phyloP scores from a whole-genome alignment of 2,888 invertebrate genomes.

The Hypercompe scribonia region DNA sequence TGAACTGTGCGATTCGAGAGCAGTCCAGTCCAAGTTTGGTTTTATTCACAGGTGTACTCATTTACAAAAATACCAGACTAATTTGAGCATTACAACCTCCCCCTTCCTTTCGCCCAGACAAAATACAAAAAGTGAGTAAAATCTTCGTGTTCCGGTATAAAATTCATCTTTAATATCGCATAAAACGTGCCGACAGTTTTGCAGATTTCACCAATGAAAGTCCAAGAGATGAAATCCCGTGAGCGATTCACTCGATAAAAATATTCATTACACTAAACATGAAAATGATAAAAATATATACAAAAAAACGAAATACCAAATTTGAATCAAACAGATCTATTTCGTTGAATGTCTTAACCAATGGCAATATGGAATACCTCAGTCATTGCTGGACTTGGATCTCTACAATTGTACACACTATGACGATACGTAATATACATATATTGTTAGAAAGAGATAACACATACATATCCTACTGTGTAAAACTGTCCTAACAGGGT shows the following conservation, averaged over 20 bases:
- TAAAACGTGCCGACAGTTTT: not conserved
- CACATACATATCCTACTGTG: not conserved
- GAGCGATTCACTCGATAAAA: not conserved
- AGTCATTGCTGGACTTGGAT: too few relatives aligned
- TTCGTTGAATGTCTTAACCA: not conserved
- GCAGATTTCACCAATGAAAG: not conserved
- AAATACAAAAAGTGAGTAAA: not conserved
- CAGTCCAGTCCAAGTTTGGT: not conserved
- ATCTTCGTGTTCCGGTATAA: not conserved
- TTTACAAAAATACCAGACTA: too few relatives aligned
- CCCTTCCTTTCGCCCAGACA: too few relatives aligned
- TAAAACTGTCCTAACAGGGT: conserved; percentile 3
- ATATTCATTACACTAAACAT: too few relatives aligned
- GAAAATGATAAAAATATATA: not conserved
- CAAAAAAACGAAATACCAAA: not conserved
- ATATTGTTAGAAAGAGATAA: not conserved
- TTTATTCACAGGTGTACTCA: too few relatives aligned
- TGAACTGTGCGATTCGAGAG: not conserved
- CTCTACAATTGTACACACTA: too few relatives aligned
- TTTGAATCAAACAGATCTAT: too few relatives aligned
- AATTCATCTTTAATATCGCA: not conserved
- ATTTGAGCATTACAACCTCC: too few relatives aligned
- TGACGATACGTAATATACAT: not conserved
- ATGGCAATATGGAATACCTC: not conserved
- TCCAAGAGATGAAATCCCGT: not conserved